Percentiles rank a stretch among this genome's conserved stretches.
phyloP scores from a whole-genome alignment of 2,888 invertebrate genomes.

The Megaustenia siamemsis region DNA sequence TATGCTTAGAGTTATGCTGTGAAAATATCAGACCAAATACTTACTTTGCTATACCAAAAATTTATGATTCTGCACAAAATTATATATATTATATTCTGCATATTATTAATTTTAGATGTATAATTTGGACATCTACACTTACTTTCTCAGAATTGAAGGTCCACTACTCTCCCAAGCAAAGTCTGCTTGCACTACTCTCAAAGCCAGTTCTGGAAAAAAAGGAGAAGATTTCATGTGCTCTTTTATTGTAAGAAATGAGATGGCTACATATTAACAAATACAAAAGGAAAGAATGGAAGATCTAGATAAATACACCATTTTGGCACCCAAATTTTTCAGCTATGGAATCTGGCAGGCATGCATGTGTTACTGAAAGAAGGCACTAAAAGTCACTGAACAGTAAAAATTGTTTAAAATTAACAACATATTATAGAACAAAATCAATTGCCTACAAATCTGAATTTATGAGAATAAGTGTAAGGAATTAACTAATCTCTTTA shows the following conservation, averaged over 20 bases:
- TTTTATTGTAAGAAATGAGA: background rate
- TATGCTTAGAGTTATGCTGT: slow-evolving; percentile 70
- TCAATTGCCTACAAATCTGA: too few species aligned
- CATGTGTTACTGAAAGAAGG: too few species aligned
- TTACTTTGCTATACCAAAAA: background rate
- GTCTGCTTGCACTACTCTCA: slow-evolving; percentile 91
- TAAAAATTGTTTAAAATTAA: too few species aligned
- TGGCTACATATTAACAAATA: background rate
- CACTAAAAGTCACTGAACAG: too few species aligned
- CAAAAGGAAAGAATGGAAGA: too few species aligned
- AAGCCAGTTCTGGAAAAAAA: slow-evolving; percentile 82
- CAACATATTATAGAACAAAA: too few species aligned
- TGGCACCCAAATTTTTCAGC: too few species aligned
- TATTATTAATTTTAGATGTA: background rate
- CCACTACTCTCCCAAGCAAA: slow-evolving; percentile 89
- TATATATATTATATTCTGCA: background rate
- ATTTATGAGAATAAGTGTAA: too few species aligned
- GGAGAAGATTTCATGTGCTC: slow-evolving; percentile 30
- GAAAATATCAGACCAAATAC: background rate
- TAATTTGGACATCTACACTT: slow-evolving; percentile 52
- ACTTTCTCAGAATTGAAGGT: slow-evolving; percentile 70
- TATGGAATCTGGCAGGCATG: too few species aligned
- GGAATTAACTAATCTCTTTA: too few species aligned
- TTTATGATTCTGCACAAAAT: background rate
- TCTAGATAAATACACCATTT: too few species aligned